Evolutionary conservation across 2,797 vertebrate species (phyloP).

Genomic region (Pseudochromis fuscus): DNA sequence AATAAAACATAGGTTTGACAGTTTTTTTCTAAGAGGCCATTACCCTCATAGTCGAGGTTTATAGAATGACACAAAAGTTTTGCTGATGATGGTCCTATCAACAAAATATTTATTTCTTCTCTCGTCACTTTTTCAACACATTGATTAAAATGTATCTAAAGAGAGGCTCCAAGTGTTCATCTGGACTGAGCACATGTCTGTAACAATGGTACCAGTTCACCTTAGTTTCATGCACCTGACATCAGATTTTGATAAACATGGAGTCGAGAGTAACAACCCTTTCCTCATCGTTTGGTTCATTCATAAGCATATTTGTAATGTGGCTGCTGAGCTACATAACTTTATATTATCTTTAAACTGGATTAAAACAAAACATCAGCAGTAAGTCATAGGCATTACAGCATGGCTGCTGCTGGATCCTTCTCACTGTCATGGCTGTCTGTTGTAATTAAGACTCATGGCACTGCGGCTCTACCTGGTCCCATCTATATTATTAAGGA

Average conservation of each 20-base stretch:
- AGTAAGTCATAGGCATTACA: conserved; percentile 33
- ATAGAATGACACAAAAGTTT: too few relatives aligned
- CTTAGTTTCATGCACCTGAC: conserved; percentile 24
- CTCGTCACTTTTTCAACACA: too few relatives aligned
- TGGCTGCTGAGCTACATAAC: background rate
- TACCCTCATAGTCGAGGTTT: too few relatives aligned
- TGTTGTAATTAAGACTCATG: conserved; percentile 66
- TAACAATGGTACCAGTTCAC: conserved; percentile 6
- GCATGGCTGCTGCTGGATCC: conserved; percentile 34
- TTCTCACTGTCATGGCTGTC: conserved; percentile 60
- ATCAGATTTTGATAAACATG: conserved; percentile 4
- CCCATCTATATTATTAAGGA: conserved; percentile 68
- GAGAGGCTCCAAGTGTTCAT: background rate
- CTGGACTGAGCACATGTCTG: background rate
- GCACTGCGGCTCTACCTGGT: conserved; percentile 43
- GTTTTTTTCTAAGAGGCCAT: too few relatives aligned
- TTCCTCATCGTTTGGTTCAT: background rate
- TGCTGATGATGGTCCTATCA: background rate
- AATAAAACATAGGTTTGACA: too few relatives aligned
- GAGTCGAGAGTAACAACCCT: background rate
- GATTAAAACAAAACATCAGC: conserved; percentile 24
- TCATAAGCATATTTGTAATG: background rate
- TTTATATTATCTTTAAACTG: conserved; percentile 2
- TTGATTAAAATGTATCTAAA: too few relatives aligned
- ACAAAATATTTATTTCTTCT: background rate